phyloP scores from a whole-genome alignment of 2,797 vertebrate genomes.

The Selene dorsalis region DNA sequence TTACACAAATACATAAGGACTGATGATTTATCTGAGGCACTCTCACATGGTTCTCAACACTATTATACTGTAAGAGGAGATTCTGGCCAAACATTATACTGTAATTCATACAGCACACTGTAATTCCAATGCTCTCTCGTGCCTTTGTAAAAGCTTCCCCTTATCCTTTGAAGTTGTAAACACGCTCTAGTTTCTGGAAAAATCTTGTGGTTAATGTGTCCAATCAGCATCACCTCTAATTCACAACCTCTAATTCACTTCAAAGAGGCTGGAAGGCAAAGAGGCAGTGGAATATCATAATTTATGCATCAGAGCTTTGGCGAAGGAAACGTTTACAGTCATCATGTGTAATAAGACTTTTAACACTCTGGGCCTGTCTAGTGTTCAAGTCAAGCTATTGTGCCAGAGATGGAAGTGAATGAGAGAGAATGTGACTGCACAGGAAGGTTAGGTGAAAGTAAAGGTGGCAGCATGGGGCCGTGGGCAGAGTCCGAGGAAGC shows the following conservation, averaged over 20 bases:
- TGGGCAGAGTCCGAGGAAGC: conserved; percentile 43
- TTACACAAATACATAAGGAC: neutral
- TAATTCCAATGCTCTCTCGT: neutral
- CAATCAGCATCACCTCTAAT: conserved; percentile 38
- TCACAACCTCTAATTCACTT: neutral
- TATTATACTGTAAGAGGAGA: neutral
- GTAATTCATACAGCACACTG: neutral
- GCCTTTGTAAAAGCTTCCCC: conserved; percentile 23
- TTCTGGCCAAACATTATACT: neutral
- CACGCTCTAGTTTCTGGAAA: conserved; percentile 2
- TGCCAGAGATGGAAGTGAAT: neutral
- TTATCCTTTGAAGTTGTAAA: conserved; percentile 21
- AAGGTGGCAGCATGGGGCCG: conserved; percentile 49
- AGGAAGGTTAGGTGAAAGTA: conserved; percentile 51
- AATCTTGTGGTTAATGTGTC: conserved; percentile 30
- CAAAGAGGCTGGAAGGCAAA: neutral
- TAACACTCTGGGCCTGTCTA: neutral
- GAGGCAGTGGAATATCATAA: conserved; percentile 4
- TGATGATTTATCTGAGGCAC: neutral
- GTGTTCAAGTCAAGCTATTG: neutral
- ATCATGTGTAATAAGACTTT: conserved; percentile 13
- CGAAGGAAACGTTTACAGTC: neutral
- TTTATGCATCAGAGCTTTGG: neutral
- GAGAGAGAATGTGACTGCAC: conserved; percentile 39
- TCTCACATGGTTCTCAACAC: neutral